Base-by-base conservation (phyloP, 2,888 invertebrate genomes). In the Endomychus coccineus region DNA sequence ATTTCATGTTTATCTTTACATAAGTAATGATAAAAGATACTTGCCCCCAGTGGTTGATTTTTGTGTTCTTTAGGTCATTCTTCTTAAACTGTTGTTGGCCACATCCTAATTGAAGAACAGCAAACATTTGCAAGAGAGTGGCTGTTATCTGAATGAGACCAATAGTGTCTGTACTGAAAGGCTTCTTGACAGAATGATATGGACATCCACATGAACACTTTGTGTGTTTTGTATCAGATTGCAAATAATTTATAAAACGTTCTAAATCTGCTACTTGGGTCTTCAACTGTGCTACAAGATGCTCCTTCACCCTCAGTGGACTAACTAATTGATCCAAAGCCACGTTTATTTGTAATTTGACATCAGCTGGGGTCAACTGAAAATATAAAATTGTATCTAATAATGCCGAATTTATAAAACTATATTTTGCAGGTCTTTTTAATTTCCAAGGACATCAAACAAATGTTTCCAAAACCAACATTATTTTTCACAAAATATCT, bases 241-340 rank as follows among this genome's bases (percentile, higher is more conserved):
- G 97, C 55, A 99, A 74, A 57, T 95, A 84, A 51, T 86, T 82
- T 50, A 99, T 95, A 61, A 97, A 98, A 47, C 95, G 78, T 64
- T 99, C 97, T 66, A 99, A 75, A 67, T 99, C 98, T 25, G 85
- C 81, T 35, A 99, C 91, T 69, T 99, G 97, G 1, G 92, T 90
- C 67, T 96, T 95, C 12, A 99, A 70, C 66, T 98, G 97, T 27
- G 77, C 76, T 12, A 98, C 94, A 11, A 98, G 73, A 65, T 96
- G 94, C 57, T 96, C 96, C 66, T 97, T 96, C 69, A 96, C 91
- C 61, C 91, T 84, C 43, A 94, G 76, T 10, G 91, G 91, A 52
- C 91, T 94, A 12, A 96, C 85, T 57, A 96, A 82, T 67, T 91
- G 87, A 43, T 83, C 82, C 34, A 95, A 79, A 1, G 92, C 92